These are phyloP conservation scores for Pseudotriccus pelzelni DNA, from an alignment of 2,797 vertebrate genomes.

Conservation along the genomic window DNA sequence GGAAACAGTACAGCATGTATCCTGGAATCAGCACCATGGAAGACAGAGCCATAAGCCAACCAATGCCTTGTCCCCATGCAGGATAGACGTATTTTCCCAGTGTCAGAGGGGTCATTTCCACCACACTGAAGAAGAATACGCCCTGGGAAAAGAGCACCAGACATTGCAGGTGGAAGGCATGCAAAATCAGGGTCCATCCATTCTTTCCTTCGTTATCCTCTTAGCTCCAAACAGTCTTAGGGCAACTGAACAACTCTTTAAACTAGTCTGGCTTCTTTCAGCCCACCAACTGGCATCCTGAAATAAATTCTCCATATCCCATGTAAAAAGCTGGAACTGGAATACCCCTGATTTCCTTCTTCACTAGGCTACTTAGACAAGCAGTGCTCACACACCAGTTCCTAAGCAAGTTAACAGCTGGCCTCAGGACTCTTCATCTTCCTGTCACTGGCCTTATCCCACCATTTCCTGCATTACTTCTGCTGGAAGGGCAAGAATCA, in stretches of 20 bases:
- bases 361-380: neutral
- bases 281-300: neutral
- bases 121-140: slow-evolving; percentile 89
- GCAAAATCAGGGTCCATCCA: neutral
- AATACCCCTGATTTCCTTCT: neutral
- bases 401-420: neutral
- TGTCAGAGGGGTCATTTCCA: slow-evolving; percentile 90
- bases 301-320: neutral
- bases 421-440: neutral
- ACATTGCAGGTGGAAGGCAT: neutral
- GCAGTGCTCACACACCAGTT: neutral
- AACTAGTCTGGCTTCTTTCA: neutral
- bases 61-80: slow-evolving; percentile 86
- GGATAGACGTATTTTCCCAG: slow-evolving; percentile 89
- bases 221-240: neutral
- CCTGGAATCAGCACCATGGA: slow-evolving; percentile 90
- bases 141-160: slow-evolving; percentile 73
- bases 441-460: neutral
- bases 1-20: slow-evolving; percentile 85
- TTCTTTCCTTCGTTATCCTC: neutral
- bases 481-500: neutral
- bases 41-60: slow-evolving; percentile 89
- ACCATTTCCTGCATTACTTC: neutral
- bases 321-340: neutral
- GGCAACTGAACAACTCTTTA: neutral